phyloP scores from a whole-genome alignment of 2,797 vertebrate genomes.

The Helicolenus hilgendorfi region DNA sequence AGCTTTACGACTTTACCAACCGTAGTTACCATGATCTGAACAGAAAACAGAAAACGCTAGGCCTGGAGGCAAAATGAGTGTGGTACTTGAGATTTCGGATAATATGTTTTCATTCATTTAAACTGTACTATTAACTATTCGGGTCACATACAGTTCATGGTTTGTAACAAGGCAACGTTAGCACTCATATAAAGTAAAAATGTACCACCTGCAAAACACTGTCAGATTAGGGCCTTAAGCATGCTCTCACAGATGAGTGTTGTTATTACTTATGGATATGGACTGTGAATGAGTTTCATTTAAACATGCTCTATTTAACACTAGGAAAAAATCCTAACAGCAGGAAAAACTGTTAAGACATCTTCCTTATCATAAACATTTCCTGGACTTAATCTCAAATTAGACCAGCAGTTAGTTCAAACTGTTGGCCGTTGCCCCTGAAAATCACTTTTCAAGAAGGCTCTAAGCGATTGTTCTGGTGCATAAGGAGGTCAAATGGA shows the following conservation, averaged over 20 bases:
- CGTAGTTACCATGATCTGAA: too few species aligned
- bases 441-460: slow-evolving; percentile 56
- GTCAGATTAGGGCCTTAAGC: not conserved
- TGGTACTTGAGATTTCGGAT: too few species aligned
- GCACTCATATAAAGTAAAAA: too few species aligned
- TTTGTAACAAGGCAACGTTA: too few species aligned
- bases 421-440: slow-evolving; percentile 59
- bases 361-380: slow-evolving; percentile 38
- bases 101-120: too few species aligned
- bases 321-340: not conserved
- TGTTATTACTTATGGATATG: not conserved
- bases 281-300: not conserved
- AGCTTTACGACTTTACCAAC: too few species aligned
- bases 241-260: not conserved
- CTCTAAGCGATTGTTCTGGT: slow-evolving; percentile 72
- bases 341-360: slow-evolving; percentile 12
- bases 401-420: slow-evolving; percentile 58
- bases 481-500: slow-evolving; percentile 79
- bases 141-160: too few species aligned
- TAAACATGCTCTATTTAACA: slow-evolving; percentile 12
- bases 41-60: too few species aligned
- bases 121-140: too few species aligned
- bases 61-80: too few species aligned
- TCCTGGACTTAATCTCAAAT: slow-evolving; percentile 58
- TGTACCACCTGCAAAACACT: too few species aligned